Percentiles rank a stretch among this genome's conserved stretches.
Evolutionary conservation across 2,888 invertebrate genomes (phyloP).

Genomic region (Zaprionus obscuricornis): DNA sequence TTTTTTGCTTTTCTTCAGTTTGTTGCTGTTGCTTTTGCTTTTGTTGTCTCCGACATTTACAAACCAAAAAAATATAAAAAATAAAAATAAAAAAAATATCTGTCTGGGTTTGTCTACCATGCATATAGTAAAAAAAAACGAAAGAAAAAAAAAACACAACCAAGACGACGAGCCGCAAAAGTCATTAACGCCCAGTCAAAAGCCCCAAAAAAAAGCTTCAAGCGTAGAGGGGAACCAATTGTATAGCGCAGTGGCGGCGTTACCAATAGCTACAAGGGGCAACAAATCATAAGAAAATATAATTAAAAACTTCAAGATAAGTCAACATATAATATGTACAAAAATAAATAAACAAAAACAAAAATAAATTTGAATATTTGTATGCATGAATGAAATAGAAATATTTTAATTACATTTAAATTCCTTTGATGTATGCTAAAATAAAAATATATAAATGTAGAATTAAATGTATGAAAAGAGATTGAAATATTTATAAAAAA

Average conservation of each 20-base stretch:
- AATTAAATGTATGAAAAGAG: too few relatives aligned
- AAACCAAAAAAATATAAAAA: too few relatives aligned
- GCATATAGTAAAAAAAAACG: constrained; percentile 15
- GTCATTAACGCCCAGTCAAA: constrained; percentile 59
- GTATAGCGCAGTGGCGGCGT: constrained; percentile 26
- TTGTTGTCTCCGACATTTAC: constrained; percentile 14
- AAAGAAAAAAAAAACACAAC: too few relatives aligned
- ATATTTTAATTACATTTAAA: too few relatives aligned
- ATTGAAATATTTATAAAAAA: too few relatives aligned
- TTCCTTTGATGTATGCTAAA: too few relatives aligned
- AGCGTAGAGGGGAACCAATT: constrained; percentile 35
- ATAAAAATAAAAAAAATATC: constrained; percentile 40
- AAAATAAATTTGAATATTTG: too few relatives aligned
- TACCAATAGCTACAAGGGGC: not conserved
- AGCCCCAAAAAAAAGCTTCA: constrained; percentile 35
- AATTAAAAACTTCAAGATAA: not conserved
- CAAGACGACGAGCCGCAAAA: constrained; percentile 43
- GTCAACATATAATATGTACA: too few relatives aligned
- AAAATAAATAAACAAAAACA: too few relatives aligned
- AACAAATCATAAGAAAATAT: not conserved
- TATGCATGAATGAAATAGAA: too few relatives aligned
- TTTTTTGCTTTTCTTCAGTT: constrained; percentile 29
- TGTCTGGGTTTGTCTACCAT: constrained; percentile 38
- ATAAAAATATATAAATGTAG: too few relatives aligned
- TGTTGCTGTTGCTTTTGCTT: too few relatives aligned